A percentile compares a stretch with the other conserved stretches of the same genome.
Conservation (phyloP, 2,113 vertebrate genomes). For the Urocynchramus pylzowi region DNA sequence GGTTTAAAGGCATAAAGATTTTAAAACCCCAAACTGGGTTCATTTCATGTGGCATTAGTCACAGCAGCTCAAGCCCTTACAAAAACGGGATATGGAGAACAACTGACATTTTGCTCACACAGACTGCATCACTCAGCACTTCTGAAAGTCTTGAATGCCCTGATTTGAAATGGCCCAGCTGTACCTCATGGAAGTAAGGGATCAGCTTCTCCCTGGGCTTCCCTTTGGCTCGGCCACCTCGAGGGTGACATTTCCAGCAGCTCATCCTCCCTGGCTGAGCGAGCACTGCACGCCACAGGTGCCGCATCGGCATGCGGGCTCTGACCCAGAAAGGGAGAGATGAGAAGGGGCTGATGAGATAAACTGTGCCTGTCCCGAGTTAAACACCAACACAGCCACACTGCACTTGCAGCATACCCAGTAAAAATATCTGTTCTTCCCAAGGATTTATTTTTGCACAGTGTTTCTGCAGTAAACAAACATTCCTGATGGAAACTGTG, state of each 20-base stretch:
- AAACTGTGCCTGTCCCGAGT: neutral
- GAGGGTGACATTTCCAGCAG: neutral
- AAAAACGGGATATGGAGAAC: neutral
- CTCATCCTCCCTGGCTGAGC: neutral
- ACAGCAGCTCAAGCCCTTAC: neutral
- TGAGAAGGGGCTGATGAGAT: neutral
- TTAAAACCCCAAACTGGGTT: neutral
- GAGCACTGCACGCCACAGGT: accelerated
- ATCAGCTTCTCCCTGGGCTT: neutral
- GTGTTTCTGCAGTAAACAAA: neutral
- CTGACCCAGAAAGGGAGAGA: neutral
- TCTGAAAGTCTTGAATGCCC: neutral
- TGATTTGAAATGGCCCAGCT: neutral
- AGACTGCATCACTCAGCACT: neutral
- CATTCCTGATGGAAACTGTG: neutral
- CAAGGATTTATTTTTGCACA: neutral
- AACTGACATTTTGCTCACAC: neutral
- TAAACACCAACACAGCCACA: neutral
- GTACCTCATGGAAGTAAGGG: accelerated
- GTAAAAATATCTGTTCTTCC: neutral
- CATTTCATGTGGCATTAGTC: neutral
- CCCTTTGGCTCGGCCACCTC: neutral
- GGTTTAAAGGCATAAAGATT: neutral
- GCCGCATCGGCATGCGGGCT: neutral
- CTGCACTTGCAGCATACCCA: neutral